These are phyloP conservation scores for Pteruthius melanotis DNA, from an alignment of 2,113 vertebrate species.

Conservation along the genomic window DNA sequence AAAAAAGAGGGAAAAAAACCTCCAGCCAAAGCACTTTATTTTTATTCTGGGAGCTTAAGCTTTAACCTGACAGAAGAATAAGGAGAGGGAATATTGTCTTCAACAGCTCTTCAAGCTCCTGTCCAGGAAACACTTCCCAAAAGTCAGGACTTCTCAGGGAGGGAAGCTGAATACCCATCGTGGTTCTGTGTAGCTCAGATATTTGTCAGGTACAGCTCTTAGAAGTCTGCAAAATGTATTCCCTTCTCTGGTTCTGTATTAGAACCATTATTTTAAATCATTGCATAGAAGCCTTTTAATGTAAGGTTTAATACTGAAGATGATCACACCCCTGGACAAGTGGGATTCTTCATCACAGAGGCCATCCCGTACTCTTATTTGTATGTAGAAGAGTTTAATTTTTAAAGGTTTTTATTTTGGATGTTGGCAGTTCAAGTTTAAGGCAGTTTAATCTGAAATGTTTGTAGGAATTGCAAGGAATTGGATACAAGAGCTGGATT, in stretches of 20 bases:
- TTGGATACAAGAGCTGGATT: not conserved
- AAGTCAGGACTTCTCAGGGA: not conserved
- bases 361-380: not conserved
- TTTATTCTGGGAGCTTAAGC: not conserved
- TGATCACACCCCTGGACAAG: not conserved
- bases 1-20: not conserved
- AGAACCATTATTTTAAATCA: not conserved
- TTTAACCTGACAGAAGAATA: not conserved
- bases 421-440: not conserved
- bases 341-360: not conserved
- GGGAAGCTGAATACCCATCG: not conserved
- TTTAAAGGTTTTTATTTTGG: not conserved
- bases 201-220: not conserved
- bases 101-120: not conserved
- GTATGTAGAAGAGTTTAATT: not conserved
- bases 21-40: not conserved
- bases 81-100: not conserved
- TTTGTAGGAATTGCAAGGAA: not conserved
- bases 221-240: not conserved
- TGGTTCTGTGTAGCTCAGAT: not conserved
- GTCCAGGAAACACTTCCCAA: not conserved
- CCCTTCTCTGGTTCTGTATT: not conserved
- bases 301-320: not conserved
- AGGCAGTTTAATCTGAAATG: not conserved
- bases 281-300: not conserved